Conservation (phyloP, 2,113 vertebrate genomes). For the Grammomys surdaster region DNA sequence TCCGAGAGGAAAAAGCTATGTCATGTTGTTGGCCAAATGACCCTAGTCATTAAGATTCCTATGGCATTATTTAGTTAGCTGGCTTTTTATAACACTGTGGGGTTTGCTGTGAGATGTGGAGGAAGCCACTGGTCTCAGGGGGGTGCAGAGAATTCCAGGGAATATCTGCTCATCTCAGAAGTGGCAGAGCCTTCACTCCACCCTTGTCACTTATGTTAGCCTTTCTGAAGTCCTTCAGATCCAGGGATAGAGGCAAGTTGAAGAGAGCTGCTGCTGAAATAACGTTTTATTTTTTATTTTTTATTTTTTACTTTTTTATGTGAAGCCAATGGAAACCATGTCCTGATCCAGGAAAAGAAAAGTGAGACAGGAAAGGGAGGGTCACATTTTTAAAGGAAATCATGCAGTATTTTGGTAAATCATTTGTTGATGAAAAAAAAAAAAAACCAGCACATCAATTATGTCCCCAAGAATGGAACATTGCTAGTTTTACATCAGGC, state of each 20-base stretch:
- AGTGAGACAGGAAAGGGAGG: conserved; percentile 83
- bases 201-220: neutral
- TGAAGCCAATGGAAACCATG: conserved; percentile 55
- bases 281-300: conserved; percentile 55
- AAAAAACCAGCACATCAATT: conserved; percentile 70
- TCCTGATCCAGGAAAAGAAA: conserved; percentile 82
- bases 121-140: neutral
- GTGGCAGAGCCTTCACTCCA: conserved; percentile 11
- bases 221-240: neutral
- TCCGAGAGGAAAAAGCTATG: conserved; percentile 77
- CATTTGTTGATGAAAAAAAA: conserved; percentile 71
- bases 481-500: neutral
- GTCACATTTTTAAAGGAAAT: conserved; percentile 79
- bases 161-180: neutral
- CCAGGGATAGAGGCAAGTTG: neutral
- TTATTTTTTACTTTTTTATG: neutral
- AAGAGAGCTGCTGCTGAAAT: conserved; percentile 71
- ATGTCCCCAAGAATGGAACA: conserved; percentile 53
- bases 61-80: conserved; percentile 48
- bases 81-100: conserved; percentile 75
- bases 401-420: conserved; percentile 67
- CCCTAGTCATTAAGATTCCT: conserved; percentile 72
- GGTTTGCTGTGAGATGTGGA: neutral
- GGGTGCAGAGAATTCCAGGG: conserved; percentile 29
- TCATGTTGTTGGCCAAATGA: conserved; percentile 71